Base-by-base conservation (phyloP, 2,113 vertebrate species). In the Phrynosoma platyrhinos region DNA sequence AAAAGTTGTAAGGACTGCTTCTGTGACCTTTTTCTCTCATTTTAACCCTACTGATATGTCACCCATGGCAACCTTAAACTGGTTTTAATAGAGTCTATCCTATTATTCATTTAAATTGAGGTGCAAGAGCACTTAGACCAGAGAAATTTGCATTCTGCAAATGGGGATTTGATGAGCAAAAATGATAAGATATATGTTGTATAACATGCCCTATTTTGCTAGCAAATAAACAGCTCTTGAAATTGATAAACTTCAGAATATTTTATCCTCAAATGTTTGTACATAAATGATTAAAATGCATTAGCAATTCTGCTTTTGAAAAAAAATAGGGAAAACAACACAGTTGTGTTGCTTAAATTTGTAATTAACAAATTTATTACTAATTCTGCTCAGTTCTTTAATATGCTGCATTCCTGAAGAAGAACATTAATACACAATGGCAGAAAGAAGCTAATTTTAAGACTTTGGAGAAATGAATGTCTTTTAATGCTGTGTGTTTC, bases 291-390 rank as follows among this genome's bases (percentile, higher is more conserved):
- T 98, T 97, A 97, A 97, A 97, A 97, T 97, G 96, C 96, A 97
- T 98, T 98, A 97, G 96, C 97, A 97, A 97, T 97, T 96, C 96
- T 97, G 97, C 95, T 96, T 97, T 97, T 95, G 96, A 96, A 97
- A 96, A 97, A 81, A 96, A 96, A 97, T 97, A 96, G 97, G 96
- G 97, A 96, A 98, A 98, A 97, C 97, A 97, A 97, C 96, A 96
- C 96, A 97, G 97, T 97, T 96, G 96, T 97, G 97, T 97, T 97
- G 96, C 96, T 97, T 97, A 98, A 97, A 97, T 97, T 98, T 97
- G 97, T 98, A 98, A 98, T 98, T 98, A 97, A 97, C 97, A 97
- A 97, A 98, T 98, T 97, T 98, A 98, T 97, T 98, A 97, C 97
- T 97, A 97, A 98, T 97, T 98, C 97, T 97, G 96, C 96, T 97